Percentiles rank a stretch among this genome's conserved stretches.
Evolutionary conservation across 2,888 invertebrate genomes (phyloP).

Genomic region (Cosmorhoe ocellata): DNA sequence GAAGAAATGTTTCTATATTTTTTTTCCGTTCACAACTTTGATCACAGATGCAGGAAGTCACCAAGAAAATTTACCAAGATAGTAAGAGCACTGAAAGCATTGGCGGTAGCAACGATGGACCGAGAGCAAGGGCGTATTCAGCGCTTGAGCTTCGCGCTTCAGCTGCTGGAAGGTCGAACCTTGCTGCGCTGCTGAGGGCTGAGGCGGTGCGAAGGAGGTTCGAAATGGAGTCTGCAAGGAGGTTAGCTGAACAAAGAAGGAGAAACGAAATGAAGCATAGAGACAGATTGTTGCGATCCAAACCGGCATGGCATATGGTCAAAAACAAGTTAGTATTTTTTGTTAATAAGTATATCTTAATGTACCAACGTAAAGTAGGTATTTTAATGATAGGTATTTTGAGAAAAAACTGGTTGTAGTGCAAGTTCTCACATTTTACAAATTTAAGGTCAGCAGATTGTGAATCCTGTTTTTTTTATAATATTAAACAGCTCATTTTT

Average conservation of each 20-base stretch:
- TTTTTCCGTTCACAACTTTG: constrained; percentile 29
- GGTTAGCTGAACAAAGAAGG: constrained; percentile 82
- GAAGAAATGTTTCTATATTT: no score
- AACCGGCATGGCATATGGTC: constrained; percentile 87
- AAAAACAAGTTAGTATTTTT: constrained; percentile 75
- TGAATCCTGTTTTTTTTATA: background rate
- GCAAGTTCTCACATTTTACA: no score
- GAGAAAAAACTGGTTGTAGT: background rate
- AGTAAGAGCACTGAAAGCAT: constrained; percentile 60
- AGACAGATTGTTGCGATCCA: constrained; percentile 82
- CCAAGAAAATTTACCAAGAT: constrained; percentile 65
- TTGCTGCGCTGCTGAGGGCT: constrained; percentile 86
- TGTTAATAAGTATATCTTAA: background rate
- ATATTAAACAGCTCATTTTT: no score
- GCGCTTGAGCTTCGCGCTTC: constrained; percentile 67
- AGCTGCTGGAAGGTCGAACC: constrained; percentile 80
- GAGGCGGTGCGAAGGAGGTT: constrained; percentile 84
- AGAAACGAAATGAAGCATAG: constrained; percentile 82
- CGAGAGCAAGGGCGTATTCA: constrained; percentile 70
- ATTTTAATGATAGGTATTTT: no score
- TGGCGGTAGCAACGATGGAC: constrained; percentile 45
- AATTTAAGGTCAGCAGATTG: background rate
- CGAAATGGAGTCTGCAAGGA: constrained; percentile 83
- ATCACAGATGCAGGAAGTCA: constrained; percentile 71
- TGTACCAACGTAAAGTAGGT: no score